Evolutionary conservation across 1,140 invertebrate species (phyloP).

Genomic region (Saccostrea cuccullata): DNA sequence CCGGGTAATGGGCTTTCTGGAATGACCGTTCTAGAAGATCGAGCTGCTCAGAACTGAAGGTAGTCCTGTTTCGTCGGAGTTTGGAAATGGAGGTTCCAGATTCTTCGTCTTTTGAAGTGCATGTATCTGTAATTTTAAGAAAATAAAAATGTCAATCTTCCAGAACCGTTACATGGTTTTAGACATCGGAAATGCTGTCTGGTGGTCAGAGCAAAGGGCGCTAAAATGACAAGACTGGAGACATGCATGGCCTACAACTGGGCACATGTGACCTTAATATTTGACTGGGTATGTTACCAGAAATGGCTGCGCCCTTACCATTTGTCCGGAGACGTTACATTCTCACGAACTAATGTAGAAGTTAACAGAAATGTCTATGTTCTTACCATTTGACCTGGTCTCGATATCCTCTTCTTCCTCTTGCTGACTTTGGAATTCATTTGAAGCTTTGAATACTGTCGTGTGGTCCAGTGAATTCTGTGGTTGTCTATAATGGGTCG

Average conservation of each 20-base stretch:
- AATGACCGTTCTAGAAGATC: constrained; percentile 93
- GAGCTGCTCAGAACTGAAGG: constrained; percentile 92
- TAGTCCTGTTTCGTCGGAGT: constrained; percentile 88
- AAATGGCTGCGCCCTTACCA: no score
- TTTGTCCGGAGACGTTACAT: no score
- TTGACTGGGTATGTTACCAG: no score
- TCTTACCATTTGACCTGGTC: background rate
- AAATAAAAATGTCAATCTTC: background rate
- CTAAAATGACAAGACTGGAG: background rate
- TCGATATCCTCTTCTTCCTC: background rate
- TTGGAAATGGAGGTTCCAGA: constrained; percentile 45
- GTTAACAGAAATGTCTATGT: no score
- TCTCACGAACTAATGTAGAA: no score
- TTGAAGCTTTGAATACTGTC: background rate
- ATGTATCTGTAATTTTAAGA: background rate
- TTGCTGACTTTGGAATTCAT: background rate
- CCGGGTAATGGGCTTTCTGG: constrained; percentile 95
- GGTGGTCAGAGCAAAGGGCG: background rate
- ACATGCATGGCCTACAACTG: no score
- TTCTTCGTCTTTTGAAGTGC: background rate
- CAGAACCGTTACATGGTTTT: no score
- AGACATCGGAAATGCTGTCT: background rate
- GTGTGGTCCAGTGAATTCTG: background rate
- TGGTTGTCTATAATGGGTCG: background rate
- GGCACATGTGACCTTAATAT: no score